Conservation (phyloP, 2,797 vertebrate genomes). For the Eupleurogrammus muticus region DNA sequence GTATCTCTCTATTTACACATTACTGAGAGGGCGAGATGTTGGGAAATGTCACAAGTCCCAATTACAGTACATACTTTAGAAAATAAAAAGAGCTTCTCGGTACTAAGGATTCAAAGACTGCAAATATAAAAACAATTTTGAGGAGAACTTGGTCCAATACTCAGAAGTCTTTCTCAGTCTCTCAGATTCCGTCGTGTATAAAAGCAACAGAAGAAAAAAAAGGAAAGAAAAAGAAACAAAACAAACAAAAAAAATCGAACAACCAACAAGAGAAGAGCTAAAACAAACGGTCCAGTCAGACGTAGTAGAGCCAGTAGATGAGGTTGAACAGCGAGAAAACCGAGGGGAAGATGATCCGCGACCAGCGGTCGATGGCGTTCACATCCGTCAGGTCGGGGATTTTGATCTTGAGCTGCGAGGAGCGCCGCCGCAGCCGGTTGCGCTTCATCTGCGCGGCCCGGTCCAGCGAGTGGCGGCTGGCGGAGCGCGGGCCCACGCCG, state of each 20-base stretch:
- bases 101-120: slow-evolving; percentile 61
- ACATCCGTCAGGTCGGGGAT: slow-evolving; percentile 97
- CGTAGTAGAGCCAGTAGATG: slow-evolving; percentile 97
- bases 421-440: slow-evolving; percentile 91
- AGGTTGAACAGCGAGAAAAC: slow-evolving; percentile 97
- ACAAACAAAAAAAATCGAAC: slow-evolving; percentile 34
- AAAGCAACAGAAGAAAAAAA: slow-evolving; percentile 67
- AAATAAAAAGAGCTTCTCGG: slow-evolving; percentile 69
- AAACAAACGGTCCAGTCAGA: slow-evolving; percentile 74
- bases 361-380: slow-evolving; percentile 97
- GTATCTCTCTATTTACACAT: slow-evolving; percentile 73
- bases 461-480: slow-evolving; percentile 88
- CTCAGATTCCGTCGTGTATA: slow-evolving; percentile 60
- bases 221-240: slow-evolving; percentile 48
- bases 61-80: slow-evolving; percentile 75
- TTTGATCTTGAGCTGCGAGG: slow-evolving; percentile 96
- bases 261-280: slow-evolving; percentile 34
- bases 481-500: slow-evolving; percentile 81
- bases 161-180: slow-evolving; percentile 55
- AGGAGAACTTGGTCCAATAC: slow-evolving; percentile 69
- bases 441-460: slow-evolving; percentile 87
- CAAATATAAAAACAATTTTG: slow-evolving; percentile 71
- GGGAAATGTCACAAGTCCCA: slow-evolving; percentile 72
- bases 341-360: slow-evolving; percentile 94
- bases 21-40: slow-evolving; percentile 62